Base-by-base conservation (phyloP, 2,113 vertebrate species). In the Rhegmatorhina hoffmannsi region DNA sequence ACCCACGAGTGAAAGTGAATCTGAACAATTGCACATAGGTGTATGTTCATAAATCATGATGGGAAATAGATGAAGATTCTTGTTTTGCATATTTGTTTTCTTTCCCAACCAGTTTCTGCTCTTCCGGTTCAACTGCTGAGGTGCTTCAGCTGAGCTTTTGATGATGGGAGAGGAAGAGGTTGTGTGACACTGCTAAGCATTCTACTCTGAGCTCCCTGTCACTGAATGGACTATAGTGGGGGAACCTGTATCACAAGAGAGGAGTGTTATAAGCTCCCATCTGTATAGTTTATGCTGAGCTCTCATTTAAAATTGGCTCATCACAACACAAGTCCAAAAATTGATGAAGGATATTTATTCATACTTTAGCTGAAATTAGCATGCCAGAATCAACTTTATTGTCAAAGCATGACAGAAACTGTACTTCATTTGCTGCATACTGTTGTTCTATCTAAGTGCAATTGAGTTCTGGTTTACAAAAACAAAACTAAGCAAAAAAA, bases 331-430 rank as follows among this genome's bases (percentile, higher is more conserved):
- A 64, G 31, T 73, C 59, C 73, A 82, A 92, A 97, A 92, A 89
- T 74, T 95, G 84, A 82, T 64, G 13, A 88, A 21, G 15, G 79
- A 24, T 84, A 92, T 90, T 95, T 95, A 92, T 92, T 96, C 79
- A 95, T 90, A 59, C 47, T 90, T 94, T 38, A 85, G 50, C 53
- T 82, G 74, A 88, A 88, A 90, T 87, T 76, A 93, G 4, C 34
- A 53, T 88, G 79, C 66, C 95, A 91, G 96, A 92, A 69, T 6
- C 66, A 89, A 87, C 82, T 70, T 59, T 89, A 34, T 23, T 76
- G 25, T 79, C 92, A 72, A 89, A 84, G 24, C 44, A 50, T 29
- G 63, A 62, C 14, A 91, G 87, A 92, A 93, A 70, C 33, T 56
- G 9, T 28, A 76, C 90, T 93, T 90, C 3, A 13, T 76, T 73